Conservation (phyloP, 1,140 invertebrate species). For the Antheraea mylitta region DNA sequence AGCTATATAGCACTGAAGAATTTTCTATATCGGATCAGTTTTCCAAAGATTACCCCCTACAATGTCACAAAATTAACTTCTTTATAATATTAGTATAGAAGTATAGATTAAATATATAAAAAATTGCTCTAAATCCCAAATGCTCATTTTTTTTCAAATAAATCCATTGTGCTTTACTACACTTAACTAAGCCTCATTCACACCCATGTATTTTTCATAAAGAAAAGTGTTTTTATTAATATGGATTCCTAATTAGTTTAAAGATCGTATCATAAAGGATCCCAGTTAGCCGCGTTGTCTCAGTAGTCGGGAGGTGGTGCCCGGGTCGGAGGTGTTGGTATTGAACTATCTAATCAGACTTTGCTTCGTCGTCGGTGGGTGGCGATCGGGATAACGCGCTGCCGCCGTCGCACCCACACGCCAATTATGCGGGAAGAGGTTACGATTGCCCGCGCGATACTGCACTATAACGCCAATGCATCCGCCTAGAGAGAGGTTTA, state of each 20-base stretch:
- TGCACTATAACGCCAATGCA: constrained; percentile 54
- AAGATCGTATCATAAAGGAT: constrained; percentile 30
- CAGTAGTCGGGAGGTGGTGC: constrained; percentile 36
- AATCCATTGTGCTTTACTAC: too few species aligned
- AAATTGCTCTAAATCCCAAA: too few species aligned
- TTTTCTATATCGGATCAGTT: too few species aligned
- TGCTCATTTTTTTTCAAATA: too few species aligned
- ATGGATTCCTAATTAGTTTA: constrained; percentile 22
- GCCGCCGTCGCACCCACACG: constrained; percentile 62
- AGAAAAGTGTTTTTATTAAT: constrained; percentile 14
- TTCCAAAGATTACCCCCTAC: too few species aligned
- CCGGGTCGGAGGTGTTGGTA: constrained; percentile 45
- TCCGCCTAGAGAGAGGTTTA: constrained; percentile 48
- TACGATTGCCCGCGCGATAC: constrained; percentile 64
- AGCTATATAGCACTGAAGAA: too few species aligned
- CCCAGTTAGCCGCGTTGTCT: constrained; percentile 15
- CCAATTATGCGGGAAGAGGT: constrained; percentile 76
- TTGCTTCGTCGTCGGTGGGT: constrained; percentile 65
- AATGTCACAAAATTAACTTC: too few species aligned
- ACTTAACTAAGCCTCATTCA: too few species aligned
- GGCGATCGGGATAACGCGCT: constrained; percentile 66
- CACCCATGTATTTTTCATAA: too few species aligned
- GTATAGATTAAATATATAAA: too few species aligned
- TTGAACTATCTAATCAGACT: constrained; percentile 66
- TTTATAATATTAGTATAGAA: too few species aligned